Percentiles rank a stretch among this genome's conserved stretches.
These are phyloP conservation scores for Trichomalopsis sarcophagae DNA, from an alignment of 1,140 invertebrate genomes.

Conservation along the genomic window DNA sequence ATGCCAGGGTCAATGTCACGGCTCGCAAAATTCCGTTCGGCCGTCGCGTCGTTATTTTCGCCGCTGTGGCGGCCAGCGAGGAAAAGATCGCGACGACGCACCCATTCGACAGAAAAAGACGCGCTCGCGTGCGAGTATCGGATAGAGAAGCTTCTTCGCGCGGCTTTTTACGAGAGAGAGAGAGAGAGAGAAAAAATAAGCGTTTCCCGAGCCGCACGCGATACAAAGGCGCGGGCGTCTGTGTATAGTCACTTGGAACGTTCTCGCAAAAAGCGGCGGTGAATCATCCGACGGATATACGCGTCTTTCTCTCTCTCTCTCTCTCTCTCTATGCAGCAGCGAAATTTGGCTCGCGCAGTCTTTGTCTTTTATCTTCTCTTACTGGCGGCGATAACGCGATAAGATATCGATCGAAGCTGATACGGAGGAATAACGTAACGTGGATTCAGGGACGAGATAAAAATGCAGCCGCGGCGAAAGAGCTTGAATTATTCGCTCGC, in stretches of 20 bases:
- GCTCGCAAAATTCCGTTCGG: conserved; percentile 52
- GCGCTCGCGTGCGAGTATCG: neutral
- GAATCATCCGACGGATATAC: neutral
- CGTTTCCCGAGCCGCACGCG: neutral
- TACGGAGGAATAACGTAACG: too few species aligned
- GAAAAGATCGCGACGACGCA: neutral
- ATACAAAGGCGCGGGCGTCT: neutral
- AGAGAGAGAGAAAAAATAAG: neutral
- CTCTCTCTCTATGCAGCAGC: neutral
- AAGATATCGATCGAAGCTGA: conserved; percentile 12
- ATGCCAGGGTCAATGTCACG: conserved; percentile 73
- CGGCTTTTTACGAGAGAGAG: neutral
- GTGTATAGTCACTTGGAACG: neutral
- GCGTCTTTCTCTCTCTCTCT: neutral
- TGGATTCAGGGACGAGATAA: neutral
- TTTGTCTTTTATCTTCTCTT: too few species aligned
- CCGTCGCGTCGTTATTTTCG: conserved; percentile 45
- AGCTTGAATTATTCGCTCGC: too few species aligned
- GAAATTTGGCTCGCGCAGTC: too few species aligned
- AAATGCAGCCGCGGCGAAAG: neutral
- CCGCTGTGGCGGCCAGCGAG: neutral
- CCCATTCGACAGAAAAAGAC: neutral
- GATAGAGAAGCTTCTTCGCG: neutral
- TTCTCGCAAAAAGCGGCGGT: neutral
- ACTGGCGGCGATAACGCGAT: neutral